These are phyloP conservation scores for Dryadula phaetusa DNA, from an alignment of 2,888 invertebrate species.

Conservation along the genomic window DNA sequence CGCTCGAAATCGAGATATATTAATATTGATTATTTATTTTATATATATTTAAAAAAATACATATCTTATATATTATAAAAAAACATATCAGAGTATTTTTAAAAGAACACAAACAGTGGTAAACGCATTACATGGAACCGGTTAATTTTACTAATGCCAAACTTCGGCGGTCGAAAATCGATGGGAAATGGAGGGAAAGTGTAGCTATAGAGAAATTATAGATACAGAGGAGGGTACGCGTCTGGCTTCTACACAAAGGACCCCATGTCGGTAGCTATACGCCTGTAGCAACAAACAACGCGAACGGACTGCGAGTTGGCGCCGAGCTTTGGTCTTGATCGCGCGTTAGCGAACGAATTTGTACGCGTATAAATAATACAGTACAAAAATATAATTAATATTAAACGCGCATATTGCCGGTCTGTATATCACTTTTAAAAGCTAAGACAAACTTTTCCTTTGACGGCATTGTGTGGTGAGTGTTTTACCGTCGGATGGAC, in stretches of 20 bases:
- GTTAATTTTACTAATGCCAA: slow-evolving; percentile 31
- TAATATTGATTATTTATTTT: too few relatives aligned
- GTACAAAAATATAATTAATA: slow-evolving; percentile 44
- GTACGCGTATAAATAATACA: slow-evolving; percentile 53
- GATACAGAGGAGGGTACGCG: slow-evolving; percentile 69
- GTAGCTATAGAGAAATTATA: slow-evolving; percentile 60
- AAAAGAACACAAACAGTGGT: neutral
- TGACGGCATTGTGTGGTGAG: slow-evolving; percentile 53
- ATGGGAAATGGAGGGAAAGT: slow-evolving; percentile 56
- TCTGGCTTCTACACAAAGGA: slow-evolving; percentile 76
- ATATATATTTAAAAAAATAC: too few relatives aligned
- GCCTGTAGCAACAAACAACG: slow-evolving; percentile 58
- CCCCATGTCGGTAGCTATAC: slow-evolving; percentile 70
- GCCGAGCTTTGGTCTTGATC: slow-evolving; percentile 76
- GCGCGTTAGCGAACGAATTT: slow-evolving; percentile 72
- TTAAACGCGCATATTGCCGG: slow-evolving; percentile 33
- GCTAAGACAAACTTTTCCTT: slow-evolving; percentile 40
- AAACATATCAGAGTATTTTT: neutral
- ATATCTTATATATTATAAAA: neutral
- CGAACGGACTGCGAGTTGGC: slow-evolving; percentile 73
- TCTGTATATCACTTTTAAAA: slow-evolving; percentile 34
- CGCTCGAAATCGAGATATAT: too few relatives aligned
- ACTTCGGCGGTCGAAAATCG: slow-evolving; percentile 52
- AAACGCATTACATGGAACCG: neutral
- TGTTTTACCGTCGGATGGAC: slow-evolving; percentile 62